Conservation (phyloP, 2,888 invertebrate genomes). For the Petrolisthes cinctipes region DNA sequence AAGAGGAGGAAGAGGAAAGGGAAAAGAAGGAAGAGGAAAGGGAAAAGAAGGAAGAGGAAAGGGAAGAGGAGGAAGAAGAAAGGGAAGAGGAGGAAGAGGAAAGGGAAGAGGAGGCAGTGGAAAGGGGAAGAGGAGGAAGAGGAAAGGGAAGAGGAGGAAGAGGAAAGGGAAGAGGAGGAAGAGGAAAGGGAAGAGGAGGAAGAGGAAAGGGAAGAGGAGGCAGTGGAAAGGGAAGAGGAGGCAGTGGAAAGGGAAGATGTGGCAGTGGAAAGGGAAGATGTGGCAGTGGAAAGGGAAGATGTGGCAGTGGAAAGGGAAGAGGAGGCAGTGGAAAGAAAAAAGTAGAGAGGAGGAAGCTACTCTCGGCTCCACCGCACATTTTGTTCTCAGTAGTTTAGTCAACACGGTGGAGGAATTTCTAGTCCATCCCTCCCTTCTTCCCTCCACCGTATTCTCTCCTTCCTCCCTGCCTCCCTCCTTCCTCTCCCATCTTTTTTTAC, state of each 20-base stretch:
- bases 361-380: no score
- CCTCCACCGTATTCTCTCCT: no score
- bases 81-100: neutral
- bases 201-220: neutral
- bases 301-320: neutral
- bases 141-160: neutral
- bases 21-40: neutral
- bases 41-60: neutral
- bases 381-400: no score
- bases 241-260: neutral
- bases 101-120: neutral
- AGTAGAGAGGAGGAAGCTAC: neutral
- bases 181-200: constrained; percentile 5
- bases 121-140: neutral
- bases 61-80: neutral
- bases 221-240: neutral
- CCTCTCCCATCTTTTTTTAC: no score
- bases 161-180: neutral
- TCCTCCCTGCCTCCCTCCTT: no score
- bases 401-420: no score
- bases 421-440: no score
- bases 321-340: neutral
- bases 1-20: constrained; percentile 10
- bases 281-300: neutral
- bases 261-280: neutral